Percentiles rank a stretch among this genome's conserved stretches.
phyloP scores from a whole-genome alignment of 1,140 invertebrate species.

The Drosophila arawakana region DNA sequence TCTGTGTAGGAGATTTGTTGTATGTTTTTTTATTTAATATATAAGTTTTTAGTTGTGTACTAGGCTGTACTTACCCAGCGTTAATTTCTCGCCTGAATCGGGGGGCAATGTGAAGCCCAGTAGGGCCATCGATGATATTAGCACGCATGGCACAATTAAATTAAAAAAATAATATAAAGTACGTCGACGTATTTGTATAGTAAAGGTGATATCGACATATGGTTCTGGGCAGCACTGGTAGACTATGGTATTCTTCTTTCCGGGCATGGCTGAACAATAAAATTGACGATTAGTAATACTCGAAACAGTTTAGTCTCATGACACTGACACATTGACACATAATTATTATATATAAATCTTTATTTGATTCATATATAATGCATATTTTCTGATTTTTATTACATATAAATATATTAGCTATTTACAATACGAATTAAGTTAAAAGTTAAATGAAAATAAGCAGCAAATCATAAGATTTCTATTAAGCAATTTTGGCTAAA shows the following conservation, averaged over 20 bases:
- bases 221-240: constrained; percentile 95
- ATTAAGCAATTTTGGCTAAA: constrained; percentile 60
- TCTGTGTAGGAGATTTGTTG: constrained; percentile 33
- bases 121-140: constrained; percentile 99
- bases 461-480: constrained; percentile 61
- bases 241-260: constrained; percentile 92
- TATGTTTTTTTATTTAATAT: neutral
- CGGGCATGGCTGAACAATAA: constrained; percentile 90
- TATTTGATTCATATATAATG: constrained; percentile 1
- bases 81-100: constrained; percentile 99
- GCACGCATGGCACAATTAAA: constrained; percentile 98
- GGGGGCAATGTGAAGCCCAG: constrained; percentile 98
- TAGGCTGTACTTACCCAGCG: constrained; percentile 91
- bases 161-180: constrained; percentile 99
- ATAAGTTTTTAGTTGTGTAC: neutral
- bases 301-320: constrained; percentile 17
- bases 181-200: constrained; percentile 97
- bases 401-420: constrained; percentile 38
- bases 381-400: constrained; percentile 4
- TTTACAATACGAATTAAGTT: constrained; percentile 39
- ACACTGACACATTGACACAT: constrained; percentile 63
- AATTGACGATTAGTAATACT: constrained; percentile 62
- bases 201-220: constrained; percentile 99
- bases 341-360: constrained; percentile 48
- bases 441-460: constrained; percentile 9